These are phyloP conservation scores for Aptenodytes patagonicus DNA, from an alignment of 2,113 vertebrate species.

Conservation along the genomic window DNA sequence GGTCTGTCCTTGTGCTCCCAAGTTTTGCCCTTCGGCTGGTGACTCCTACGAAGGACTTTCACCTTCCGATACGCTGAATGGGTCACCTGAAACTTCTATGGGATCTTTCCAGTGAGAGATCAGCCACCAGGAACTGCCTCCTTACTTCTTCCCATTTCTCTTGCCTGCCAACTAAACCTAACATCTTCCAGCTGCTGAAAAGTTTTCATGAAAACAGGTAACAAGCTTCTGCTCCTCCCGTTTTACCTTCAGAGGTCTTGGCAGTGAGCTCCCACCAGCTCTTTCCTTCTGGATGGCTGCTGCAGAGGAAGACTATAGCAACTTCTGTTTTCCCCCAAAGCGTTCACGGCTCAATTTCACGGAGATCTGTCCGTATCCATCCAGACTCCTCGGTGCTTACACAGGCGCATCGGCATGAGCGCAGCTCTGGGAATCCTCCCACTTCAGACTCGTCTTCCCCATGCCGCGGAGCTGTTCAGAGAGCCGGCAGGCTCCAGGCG, in stretches of 20 bases:
- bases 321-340: background rate
- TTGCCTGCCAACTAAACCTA: background rate
- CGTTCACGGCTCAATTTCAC: rapidly evolving
- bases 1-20: background rate
- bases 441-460: background rate
- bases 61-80: no score
- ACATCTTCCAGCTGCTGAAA: background rate
- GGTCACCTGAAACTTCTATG: background rate
- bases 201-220: background rate
- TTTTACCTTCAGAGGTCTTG: background rate
- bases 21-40: background rate
- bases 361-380: background rate
- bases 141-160: background rate
- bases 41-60: background rate
- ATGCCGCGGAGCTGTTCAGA: background rate
- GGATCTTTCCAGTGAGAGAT: background rate
- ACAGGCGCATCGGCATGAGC: background rate
- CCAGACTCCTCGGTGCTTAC: background rate
- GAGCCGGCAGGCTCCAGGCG: background rate
- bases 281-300: background rate
- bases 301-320: background rate
- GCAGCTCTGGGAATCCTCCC: background rate
- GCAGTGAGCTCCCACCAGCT: background rate
- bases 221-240: background rate
- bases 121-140: background rate